Conservation (phyloP, 2,888 invertebrate species). For the Sminthurides aquaticus region DNA sequence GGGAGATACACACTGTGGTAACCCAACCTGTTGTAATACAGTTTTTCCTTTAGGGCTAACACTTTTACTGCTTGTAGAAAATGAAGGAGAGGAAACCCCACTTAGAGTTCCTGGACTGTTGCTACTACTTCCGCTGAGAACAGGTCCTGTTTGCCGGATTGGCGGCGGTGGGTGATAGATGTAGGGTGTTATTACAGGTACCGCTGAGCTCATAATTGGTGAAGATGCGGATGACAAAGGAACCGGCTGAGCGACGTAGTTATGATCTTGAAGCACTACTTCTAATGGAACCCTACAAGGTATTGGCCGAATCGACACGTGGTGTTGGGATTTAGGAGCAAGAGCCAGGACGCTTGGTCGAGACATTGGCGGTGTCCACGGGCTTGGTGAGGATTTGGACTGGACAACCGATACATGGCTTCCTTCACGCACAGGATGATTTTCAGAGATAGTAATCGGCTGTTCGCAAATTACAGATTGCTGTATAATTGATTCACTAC, state of each 20-base stretch:
- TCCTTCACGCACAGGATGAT: not conserved
- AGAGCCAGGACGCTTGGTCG: slow-evolving; percentile 13
- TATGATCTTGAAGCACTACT: slow-evolving; percentile 62
- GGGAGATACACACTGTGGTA: not conserved
- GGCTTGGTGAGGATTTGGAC: not conserved
- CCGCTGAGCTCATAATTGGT: slow-evolving; percentile 23
- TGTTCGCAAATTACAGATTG: slow-evolving; percentile 11
- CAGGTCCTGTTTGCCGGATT: not conserved
- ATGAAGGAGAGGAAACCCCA: not conserved
- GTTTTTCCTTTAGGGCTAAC: not conserved
- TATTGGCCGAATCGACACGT: not conserved
- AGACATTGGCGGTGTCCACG: not conserved
- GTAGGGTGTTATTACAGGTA: slow-evolving; percentile 1
- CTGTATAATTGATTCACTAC: slow-evolving; percentile 10
- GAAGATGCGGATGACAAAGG: slow-evolving; percentile 43
- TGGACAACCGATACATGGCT: not conserved
- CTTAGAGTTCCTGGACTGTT: not conserved
- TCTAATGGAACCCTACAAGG: slow-evolving; percentile 22
- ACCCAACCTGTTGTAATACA: not conserved
- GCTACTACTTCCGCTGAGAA: not conserved
- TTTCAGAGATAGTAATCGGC: not conserved
- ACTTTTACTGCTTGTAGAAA: not conserved
- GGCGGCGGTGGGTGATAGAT: not conserved
- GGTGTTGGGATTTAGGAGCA: not conserved
- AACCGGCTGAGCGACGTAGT: slow-evolving; percentile 56